Percentiles rank a stretch among this genome's conserved stretches.
phyloP scores from a whole-genome alignment of 35 echinoderm and acorn worm genomes.

The Ophiothrix spiculata region DNA sequence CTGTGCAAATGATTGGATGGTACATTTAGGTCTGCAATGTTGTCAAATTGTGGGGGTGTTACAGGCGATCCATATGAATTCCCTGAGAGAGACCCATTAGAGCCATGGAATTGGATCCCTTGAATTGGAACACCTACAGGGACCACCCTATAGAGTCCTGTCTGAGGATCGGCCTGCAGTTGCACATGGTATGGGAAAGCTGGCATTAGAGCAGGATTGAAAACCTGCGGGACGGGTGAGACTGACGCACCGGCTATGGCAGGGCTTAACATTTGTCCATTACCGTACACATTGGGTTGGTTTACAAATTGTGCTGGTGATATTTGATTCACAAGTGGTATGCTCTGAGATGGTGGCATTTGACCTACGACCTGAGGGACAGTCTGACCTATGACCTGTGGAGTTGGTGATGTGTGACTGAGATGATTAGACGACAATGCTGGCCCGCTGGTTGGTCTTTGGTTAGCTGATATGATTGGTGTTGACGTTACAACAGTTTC shows the following conservation, averaged over 20 bases:
- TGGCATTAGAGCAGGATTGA: conserved; percentile 10
- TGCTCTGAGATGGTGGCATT: neutral
- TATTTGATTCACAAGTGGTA: neutral
- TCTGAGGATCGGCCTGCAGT: conserved; percentile 81
- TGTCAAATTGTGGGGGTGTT: neutral
- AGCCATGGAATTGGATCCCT: conserved; percentile 13
- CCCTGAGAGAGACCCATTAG: conserved; percentile 8
- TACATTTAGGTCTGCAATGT: neutral
- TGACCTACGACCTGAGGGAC: neutral
- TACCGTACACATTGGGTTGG: neutral
- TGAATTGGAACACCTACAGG: conserved; percentile 54
- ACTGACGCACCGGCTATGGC: neutral
- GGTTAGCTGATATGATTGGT: too few species aligned
- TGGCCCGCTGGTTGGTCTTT: too few species aligned
- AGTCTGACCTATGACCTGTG: neutral
- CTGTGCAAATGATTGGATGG: neutral
- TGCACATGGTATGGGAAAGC: conserved; percentile 76
- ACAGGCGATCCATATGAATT: neutral
- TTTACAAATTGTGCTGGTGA: neutral
- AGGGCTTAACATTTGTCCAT: neutral
- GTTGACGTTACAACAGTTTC: neutral
- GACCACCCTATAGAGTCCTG: conserved; percentile 80
- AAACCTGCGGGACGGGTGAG: neutral
- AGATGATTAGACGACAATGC: neutral
- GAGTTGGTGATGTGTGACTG: neutral